Base-by-base conservation (phyloP, 2,888 invertebrate genomes). In the Sicus ferrugineus region DNA sequence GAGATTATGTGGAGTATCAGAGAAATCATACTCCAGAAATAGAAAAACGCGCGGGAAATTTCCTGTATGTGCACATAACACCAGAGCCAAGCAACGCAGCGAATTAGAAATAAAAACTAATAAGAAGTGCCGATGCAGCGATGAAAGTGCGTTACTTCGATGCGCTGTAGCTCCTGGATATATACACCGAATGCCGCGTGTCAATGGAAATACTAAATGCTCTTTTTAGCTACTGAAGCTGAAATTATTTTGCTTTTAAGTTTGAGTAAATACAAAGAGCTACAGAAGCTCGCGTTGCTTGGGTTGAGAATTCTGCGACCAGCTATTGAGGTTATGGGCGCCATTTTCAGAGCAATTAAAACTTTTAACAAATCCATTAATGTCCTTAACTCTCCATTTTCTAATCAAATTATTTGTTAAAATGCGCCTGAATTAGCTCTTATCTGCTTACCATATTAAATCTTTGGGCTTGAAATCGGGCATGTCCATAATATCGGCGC, bases 401-500 rank as follows among this genome's bases (percentile, higher is more conserved):
- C 52, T 26, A 26, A 54, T 54, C 4, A 54, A 3, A 3, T 9
- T 54, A 16, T 23, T 9, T 52, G 50, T 23, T 4, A 2, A 21
- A 11, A 19, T 9, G 34, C 11, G 21, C 38, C 4, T 38, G 38
- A 31, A 19, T 59, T 59, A 23, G 0, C 16, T 11, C 62, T 19
- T 11, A 19, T 9, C 16, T 2, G 34, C 79, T 83, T 78, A 83
- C 83, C 83, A 83, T 73, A 83, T 82, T 68, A 83, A 76, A 76
- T 83, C 83, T 75, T 83, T 84, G 21, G 83, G 81, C 70, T 83
- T 84, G 72, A 82, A 84, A 75, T 77, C 79, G 70, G 79, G 75
- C 72, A 81, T 76, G 73, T 83, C 84, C 75, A 73, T 68, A 46
- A 77, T 70, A 48, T 81, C 77, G 73, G 77, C 79, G 68, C 78